Base-by-base conservation (phyloP, 2,797 vertebrate genomes). In the Lepus oiostolus region DNA sequence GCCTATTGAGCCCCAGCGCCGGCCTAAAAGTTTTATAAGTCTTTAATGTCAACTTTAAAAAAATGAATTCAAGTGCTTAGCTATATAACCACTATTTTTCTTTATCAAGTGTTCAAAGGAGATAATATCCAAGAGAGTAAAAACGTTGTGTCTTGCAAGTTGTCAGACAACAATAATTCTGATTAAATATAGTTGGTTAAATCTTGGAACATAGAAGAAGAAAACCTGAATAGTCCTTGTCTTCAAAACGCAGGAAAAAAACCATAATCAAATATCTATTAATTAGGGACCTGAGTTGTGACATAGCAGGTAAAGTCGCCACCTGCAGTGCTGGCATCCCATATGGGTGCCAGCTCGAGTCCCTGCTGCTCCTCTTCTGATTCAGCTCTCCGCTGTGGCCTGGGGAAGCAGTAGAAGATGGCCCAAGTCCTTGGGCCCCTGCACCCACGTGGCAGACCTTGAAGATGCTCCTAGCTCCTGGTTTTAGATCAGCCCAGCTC, bases 21-120 rank as follows among this genome's bases (percentile, higher is more conserved):
- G 38, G 38, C 38, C 38, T 42, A 42, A 42, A 42, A 42, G 42
- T 47, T 47, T 47, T 76, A 65, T 60, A 58, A 7, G 35, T 70
- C 58, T 83, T 92, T 75, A 91, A 58, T n/a, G 10, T 50, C 42
- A 85, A 63, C 52, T 60, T 85, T 22, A 47, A 80, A 88, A 82
- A 77, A 76, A 32, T 85, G 24, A 82, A 24, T 81, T 30, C 30
- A 67, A 58, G 14, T 76, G 30, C 32, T 85, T 85, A 70, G 32
- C 38, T 32, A 54, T 70, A 68, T 70, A 75, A 47, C 9, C 80
- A 91, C 38, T 58, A 21, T 9, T 72, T 19, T 38, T 96, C 80
- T 85, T 54, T 38, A 74, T 47, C 2, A 76, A 63, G 9, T 47
- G 50, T 65, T 85, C 14, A 76, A 75, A 11, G 17, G 70, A 89